A percentile compares a stretch with the other conserved stretches of the same genome.
Conservation (phyloP, 1,140 invertebrate genomes). For the Leptinotarsa undecemlineata region DNA sequence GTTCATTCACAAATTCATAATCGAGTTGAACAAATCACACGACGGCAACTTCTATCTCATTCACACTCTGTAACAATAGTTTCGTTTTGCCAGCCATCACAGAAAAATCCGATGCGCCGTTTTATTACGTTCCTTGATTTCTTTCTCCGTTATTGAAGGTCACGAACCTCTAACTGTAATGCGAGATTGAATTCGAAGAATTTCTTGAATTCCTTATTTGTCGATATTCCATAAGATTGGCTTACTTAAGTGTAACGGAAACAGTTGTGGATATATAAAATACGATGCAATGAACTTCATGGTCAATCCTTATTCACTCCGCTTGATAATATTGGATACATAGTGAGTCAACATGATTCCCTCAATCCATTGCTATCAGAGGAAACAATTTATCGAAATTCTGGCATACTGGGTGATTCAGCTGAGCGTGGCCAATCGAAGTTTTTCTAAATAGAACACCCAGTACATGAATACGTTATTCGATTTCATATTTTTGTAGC, state of each 20-base stretch:
- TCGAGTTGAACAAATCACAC: no score
- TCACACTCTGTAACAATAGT: neutral
- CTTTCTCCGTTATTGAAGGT: slow-evolving; percentile 2
- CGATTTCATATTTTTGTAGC: no score
- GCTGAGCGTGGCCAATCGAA: no score
- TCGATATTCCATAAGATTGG: slow-evolving; percentile 5
- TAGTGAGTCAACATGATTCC: no score
- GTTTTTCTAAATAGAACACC: no score
- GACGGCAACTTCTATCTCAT: neutral
- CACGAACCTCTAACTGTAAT: slow-evolving; percentile 3
- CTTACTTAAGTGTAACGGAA: slow-evolving; percentile 3
- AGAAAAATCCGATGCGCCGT: neutral
- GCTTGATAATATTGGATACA: no score
- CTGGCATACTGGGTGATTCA: no score
- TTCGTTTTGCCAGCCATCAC: neutral
- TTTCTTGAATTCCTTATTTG: slow-evolving; percentile 2
- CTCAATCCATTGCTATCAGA: no score
- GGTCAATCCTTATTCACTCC: no score
- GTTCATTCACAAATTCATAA: no score
- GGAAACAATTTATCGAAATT: no score
- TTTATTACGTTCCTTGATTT: neutral
- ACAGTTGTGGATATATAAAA: neutral
- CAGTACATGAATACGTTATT: no score
- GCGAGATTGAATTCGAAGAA: slow-evolving; percentile 5
- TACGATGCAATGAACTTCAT: neutral